A percentile compares a stretch with the other conserved stretches of the same genome.
Conservation (phyloP, 2,797 vertebrate species). For the Dermochelys coriacea region DNA sequence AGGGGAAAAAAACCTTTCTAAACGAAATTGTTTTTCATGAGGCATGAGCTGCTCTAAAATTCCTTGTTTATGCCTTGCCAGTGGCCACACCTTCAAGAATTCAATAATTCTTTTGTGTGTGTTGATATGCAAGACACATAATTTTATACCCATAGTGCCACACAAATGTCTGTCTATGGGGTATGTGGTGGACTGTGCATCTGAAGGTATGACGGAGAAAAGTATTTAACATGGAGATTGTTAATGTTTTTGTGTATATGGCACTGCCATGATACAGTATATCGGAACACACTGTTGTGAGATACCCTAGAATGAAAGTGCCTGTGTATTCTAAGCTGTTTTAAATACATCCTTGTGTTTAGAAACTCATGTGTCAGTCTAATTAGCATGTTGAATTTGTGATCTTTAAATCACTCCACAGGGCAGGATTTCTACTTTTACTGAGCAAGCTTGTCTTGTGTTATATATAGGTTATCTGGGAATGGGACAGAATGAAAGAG, state of each 20-base stretch:
- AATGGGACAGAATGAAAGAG: neutral
- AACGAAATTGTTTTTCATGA: neutral
- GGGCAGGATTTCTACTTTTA: neutral
- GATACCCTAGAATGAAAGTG: neutral
- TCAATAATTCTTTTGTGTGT: neutral
- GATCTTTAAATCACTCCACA: neutral
- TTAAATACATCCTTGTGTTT: neutral
- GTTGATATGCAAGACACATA: neutral
- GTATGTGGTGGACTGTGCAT: neutral
- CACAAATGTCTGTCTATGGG: neutral
- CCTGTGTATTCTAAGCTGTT: neutral
- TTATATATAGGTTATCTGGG: neutral
- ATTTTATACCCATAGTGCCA: neutral
- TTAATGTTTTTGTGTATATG: neutral
- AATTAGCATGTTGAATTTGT: neutral
- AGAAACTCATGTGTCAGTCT: neutral
- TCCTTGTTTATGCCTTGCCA: slow-evolving; percentile 12
- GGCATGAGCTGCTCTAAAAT: slow-evolving; percentile 18
- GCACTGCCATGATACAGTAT: neutral
- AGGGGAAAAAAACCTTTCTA: neutral
- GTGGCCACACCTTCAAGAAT: neutral
- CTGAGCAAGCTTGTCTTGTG: neutral
- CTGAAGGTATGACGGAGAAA: neutral
- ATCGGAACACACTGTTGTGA: neutral
- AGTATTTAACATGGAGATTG: neutral